Evolutionary conservation across 2,797 vertebrate species (phyloP).

Genomic region (Pseudochirops corinnae): DNA sequence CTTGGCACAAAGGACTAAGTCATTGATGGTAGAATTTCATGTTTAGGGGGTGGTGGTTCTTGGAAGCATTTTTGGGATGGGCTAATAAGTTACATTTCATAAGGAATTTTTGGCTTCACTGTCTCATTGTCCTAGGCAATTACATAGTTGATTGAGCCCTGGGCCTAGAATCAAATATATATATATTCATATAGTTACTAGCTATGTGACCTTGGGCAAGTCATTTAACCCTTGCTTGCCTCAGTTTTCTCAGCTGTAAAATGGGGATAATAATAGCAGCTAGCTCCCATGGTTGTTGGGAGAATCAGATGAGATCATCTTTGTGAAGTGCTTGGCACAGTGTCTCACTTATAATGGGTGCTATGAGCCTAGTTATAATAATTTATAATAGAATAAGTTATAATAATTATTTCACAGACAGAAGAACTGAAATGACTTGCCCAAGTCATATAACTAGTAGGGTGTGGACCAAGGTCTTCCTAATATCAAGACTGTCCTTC

Average conservation of each 20-base stretch:
- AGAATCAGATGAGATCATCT: background rate
- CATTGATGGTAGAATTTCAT: background rate
- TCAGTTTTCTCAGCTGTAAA: conserved; percentile 36
- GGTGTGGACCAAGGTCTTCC: background rate
- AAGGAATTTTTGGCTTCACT: background rate
- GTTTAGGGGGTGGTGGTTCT: background rate
- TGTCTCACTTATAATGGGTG: conserved; percentile 8
- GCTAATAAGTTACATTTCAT: background rate
- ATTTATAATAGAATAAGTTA: background rate
- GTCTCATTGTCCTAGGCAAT: background rate
- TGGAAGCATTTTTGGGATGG: background rate
- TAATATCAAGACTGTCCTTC: background rate
- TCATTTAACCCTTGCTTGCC: background rate
- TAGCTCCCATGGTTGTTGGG: background rate
- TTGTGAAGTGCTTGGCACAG: conserved; percentile 14
- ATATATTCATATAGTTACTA: background rate
- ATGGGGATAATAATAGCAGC: background rate
- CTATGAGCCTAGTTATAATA: background rate
- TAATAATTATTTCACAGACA: background rate
- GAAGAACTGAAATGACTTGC: background rate
- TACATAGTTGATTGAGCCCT: background rate
- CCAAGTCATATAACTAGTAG: background rate
- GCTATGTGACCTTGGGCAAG: background rate
- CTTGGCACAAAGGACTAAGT: background rate
- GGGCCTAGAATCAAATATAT: background rate